phyloP scores from a whole-genome alignment of 2,113 vertebrate species.

The Chrysemys picta region DNA sequence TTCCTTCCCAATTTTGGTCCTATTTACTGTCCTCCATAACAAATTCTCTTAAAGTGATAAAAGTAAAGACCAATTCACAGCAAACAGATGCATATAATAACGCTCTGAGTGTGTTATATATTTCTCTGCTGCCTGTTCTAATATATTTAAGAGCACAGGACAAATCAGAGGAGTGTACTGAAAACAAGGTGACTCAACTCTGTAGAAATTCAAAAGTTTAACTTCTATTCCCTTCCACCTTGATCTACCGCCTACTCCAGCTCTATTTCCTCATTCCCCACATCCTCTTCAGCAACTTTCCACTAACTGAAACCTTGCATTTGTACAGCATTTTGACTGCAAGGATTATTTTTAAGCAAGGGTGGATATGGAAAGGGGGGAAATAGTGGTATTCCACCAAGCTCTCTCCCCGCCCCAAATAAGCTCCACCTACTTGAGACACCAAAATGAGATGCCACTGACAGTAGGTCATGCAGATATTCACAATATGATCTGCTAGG shows the following conservation, averaged over 20 bases:
- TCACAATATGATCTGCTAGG: conserved; percentile 29
- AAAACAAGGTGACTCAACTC: not conserved
- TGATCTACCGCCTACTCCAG: not conserved
- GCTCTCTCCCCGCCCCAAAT: not conserved
- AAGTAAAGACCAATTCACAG: not conserved
- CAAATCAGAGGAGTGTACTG: not conserved
- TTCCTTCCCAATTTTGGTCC: conserved; percentile 23
- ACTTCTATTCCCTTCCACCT: not conserved
- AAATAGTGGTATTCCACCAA: not conserved
- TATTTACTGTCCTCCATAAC: not conserved
- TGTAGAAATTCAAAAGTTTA: not conserved
- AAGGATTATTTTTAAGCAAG: conserved; percentile 4
- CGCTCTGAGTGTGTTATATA: not conserved
- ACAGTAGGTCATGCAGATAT: conserved; percentile 52
- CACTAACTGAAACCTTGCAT: not conserved
- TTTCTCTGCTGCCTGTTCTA: not conserved
- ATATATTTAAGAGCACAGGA: not conserved
- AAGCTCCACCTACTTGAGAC: not conserved
- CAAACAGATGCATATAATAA: not conserved
- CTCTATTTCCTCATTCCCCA: not conserved
- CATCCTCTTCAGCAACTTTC: not conserved
- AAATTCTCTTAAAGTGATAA: conserved; percentile 1
- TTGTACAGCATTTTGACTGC: not conserved
- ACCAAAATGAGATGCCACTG: not conserved
- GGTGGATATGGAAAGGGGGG: conserved; percentile 11